Conservation (phyloP, 2,113 vertebrate species). For the Leptosomus discolor region DNA sequence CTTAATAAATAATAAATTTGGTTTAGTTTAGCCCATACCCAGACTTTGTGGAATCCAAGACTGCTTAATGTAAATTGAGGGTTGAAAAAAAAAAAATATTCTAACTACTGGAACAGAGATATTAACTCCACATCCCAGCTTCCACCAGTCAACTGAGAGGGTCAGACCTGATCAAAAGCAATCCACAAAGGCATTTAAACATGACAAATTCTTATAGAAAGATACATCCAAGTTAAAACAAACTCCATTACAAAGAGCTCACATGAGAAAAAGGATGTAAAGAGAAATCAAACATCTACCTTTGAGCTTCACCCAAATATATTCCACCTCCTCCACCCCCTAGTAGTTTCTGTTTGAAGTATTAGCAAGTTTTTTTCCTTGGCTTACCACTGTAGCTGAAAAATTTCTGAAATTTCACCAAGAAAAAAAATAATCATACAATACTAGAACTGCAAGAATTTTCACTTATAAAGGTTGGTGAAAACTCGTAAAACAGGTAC, state of each 20-base stretch:
- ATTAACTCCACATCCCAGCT: not conserved
- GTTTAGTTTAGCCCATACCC: not conserved
- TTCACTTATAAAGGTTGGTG: not conserved
- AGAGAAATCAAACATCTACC: not conserved
- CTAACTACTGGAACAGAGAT: not conserved
- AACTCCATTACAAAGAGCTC: not conserved
- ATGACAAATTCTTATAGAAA: not conserved
- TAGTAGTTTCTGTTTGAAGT: not conserved
- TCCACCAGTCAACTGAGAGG: not conserved
- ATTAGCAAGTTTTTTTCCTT: not conserved
- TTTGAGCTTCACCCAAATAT: not conserved
- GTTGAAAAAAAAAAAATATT: not conserved
- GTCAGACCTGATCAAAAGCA: not conserved
- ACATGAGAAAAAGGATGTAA: not conserved
- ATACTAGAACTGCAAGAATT: not conserved
- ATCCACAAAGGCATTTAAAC: not conserved
- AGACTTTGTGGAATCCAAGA: not conserved
- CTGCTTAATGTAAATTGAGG: not conserved
- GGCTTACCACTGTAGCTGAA: not conserved
- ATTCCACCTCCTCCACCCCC: not conserved
- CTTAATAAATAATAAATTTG: not conserved
- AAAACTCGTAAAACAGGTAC: not conserved
- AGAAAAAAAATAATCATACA: not conserved
- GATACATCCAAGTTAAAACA: not conserved
- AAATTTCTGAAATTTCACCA: not conserved